phyloP scores from a whole-genome alignment of 2,797 vertebrate species.

The Hipposideros larvatus region DNA sequence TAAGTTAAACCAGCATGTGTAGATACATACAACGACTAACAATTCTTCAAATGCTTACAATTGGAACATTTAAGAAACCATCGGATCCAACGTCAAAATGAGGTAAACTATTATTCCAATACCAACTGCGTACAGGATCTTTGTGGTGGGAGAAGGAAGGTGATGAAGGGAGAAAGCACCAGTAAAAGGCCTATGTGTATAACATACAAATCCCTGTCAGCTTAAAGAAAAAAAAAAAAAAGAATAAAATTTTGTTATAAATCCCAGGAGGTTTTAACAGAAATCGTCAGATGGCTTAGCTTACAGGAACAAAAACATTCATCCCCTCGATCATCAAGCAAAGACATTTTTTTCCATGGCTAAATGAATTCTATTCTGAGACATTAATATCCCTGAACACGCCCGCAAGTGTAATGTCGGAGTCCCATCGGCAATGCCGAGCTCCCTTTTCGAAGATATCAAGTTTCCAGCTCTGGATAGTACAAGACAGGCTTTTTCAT shows the following conservation, averaged over 20 bases:
- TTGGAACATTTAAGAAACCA: background rate
- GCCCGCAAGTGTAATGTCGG: background rate
- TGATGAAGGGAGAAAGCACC: background rate
- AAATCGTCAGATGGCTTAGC: background rate
- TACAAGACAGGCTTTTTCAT: background rate
- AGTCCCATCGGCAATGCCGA: fast-evolving
- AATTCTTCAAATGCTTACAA: background rate
- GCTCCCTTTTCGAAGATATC: background rate
- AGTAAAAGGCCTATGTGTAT: background rate
- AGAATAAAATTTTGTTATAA: slow-evolving; percentile 27
- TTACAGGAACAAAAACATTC: slow-evolving; percentile 57
- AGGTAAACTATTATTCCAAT: background rate
- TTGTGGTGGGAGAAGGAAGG: background rate
- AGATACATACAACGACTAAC: background rate
- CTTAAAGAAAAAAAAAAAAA: background rate
- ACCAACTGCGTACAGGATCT: background rate
- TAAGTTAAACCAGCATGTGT: background rate
- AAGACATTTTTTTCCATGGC: background rate
- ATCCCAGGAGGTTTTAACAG: slow-evolving; percentile 24
- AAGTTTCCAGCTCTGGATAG: background rate
- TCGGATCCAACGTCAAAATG: background rate
- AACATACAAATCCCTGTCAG: background rate
- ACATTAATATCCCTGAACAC: background rate
- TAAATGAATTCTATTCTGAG: background rate
- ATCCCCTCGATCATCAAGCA: background rate